These are phyloP conservation scores for Trichonephila clavipes DNA, from an alignment of 1,140 invertebrate species.

Conservation along the genomic window DNA sequence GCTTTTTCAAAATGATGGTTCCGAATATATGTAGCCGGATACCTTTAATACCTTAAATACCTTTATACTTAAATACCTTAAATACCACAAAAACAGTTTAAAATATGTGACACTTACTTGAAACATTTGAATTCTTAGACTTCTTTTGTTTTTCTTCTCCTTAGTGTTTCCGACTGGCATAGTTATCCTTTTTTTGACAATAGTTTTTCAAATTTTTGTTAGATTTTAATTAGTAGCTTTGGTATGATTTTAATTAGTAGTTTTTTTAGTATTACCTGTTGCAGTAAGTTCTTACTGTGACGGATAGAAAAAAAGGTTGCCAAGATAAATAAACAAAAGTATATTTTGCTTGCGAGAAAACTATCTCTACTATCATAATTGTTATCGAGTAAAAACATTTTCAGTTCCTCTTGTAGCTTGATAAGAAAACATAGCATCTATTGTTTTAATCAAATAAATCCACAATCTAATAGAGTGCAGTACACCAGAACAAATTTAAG, in stretches of 20 bases:
- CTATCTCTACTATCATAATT: not conserved
- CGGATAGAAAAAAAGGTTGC: too few relatives aligned
- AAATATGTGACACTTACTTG: slow-evolving; percentile 2
- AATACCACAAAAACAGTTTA: not conserved
- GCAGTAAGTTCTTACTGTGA: too few relatives aligned
- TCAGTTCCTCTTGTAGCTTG: not conserved
- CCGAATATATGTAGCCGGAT: too few relatives aligned
- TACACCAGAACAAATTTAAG: slow-evolving; percentile 1
- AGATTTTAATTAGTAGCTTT: too few relatives aligned
- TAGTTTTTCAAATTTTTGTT: not conserved
- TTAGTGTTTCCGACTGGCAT: not conserved
- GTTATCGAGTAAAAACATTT: slow-evolving; percentile 18
- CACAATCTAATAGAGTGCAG: slow-evolving; percentile 23
- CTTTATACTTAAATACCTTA: too few relatives aligned
- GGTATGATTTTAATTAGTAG: too few relatives aligned
- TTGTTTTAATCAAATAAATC: slow-evolving; percentile 33
- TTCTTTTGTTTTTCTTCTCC: not conserved
- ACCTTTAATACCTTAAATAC: not conserved
- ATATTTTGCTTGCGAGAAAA: not conserved
- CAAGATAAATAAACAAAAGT: too few relatives aligned
- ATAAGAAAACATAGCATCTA: slow-evolving; percentile 36
- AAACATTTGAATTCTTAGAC: slow-evolving; percentile 33
- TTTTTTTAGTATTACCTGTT: too few relatives aligned
- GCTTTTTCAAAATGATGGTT: too few relatives aligned
- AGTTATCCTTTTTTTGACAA: not conserved